phyloP scores from a whole-genome alignment of 2,888 invertebrate species.

The Drosophila multiciliata region DNA sequence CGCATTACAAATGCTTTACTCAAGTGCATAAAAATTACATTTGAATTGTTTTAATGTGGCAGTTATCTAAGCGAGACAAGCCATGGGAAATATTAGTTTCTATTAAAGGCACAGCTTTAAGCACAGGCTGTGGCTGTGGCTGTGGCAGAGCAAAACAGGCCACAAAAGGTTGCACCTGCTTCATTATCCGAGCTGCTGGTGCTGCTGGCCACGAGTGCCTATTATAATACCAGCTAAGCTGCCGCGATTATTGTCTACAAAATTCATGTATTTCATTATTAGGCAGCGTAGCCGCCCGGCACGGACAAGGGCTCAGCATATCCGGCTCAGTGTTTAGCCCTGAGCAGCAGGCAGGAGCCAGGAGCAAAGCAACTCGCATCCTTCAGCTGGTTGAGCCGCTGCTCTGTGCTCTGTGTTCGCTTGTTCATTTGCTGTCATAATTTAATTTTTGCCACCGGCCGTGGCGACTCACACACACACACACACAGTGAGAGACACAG shows the following conservation, averaged over 20 bases:
- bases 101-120: slow-evolving; percentile 12
- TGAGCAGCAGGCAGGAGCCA: not conserved
- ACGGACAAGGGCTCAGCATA: slow-evolving; percentile 48
- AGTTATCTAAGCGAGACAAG: not conserved
- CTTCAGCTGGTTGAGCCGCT: slow-evolving; percentile 5
- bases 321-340: slow-evolving; percentile 49
- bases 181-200: slow-evolving; percentile 28
- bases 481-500: slow-evolving; percentile 6
- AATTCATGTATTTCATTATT: slow-evolving; percentile 81
- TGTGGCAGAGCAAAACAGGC: not conserved
- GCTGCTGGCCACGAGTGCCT: slow-evolving; percentile 34
- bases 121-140: not conserved
- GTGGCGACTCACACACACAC: slow-evolving; percentile 24
- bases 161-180: slow-evolving; percentile 43
- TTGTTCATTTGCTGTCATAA: slow-evolving; percentile 79
- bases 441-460: slow-evolving; percentile 76
- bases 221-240: slow-evolving; percentile 72
- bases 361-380: slow-evolving; percentile 1
- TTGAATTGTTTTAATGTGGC: not conserved
- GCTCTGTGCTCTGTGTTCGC: slow-evolving; percentile 39
- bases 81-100: not conserved
- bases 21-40: not conserved
- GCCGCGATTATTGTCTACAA: slow-evolving; percentile 76
- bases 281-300: slow-evolving; percentile 37
- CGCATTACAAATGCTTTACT: not conserved